These are phyloP conservation scores for Eupithecia tripunctaria DNA, from an alignment of 2,888 invertebrate species.

Conservation along the genomic window DNA sequence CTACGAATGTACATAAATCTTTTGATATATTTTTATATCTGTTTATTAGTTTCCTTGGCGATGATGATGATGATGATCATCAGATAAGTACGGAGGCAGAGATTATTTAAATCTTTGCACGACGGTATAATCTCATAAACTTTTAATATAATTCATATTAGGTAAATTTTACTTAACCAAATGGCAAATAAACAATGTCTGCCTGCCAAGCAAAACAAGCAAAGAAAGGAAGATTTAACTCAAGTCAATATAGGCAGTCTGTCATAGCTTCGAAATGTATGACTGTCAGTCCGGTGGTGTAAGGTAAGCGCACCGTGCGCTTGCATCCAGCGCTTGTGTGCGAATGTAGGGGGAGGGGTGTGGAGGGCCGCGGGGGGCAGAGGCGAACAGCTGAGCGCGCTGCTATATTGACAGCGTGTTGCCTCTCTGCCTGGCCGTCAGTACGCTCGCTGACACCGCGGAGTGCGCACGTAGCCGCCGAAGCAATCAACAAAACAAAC, in stretches of 20 bases:
- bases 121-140: too few relatives aligned
- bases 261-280: not conserved
- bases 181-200: not conserved
- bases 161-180: not conserved
- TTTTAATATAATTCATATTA: not conserved
- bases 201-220: not conserved
- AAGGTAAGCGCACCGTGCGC: conserved; percentile 46
- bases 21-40: too few relatives aligned
- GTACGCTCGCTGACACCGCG: conserved; percentile 82
- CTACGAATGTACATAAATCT: too few relatives aligned
- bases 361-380: conserved; percentile 65
- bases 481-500: conserved; percentile 53
- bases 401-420: conserved; percentile 86
- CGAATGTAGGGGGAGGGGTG: conserved; percentile 65
- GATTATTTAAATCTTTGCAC: too few relatives aligned
- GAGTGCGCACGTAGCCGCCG: conserved; percentile 79
- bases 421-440: conserved; percentile 69
- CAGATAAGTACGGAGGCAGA: too few relatives aligned
- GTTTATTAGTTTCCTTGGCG: not conserved
- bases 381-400: conserved; percentile 85
- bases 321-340: conserved; percentile 33
- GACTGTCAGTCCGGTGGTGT: not conserved
- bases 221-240: not conserved
- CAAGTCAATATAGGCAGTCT: not conserved
- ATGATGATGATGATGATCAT: too few relatives aligned